Percentiles rank a stretch among this genome's conserved stretches.
Conservation (phyloP, 2,113 vertebrate species). For the Ovis aries region ARS-UI_Ramb_v3.0 NC_056071.1:37810001-37810500, state of each 20-base stretch:
- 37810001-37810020: not conserved
- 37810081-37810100: not conserved
- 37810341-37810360: not conserved
- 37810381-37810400: not conserved
- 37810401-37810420: not conserved
- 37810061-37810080: not conserved
- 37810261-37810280: not conserved
- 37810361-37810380: not conserved
- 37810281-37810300: not conserved
- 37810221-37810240: not conserved
- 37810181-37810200: not conserved
- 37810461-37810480: constrained; percentile 41
- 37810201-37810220: not conserved
- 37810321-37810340: not conserved
- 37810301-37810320: not conserved
- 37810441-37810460: not conserved
- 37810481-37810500: not conserved
- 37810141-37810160: not conserved
- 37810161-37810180: not conserved
- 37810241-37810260: not conserved
- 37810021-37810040: not conserved
- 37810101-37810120: not conserved
- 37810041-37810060: not conserved
- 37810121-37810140: not conserved
- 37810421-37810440: not conserved